phyloP scores from a whole-genome alignment of 2,113 vertebrate genomes.

The Halichoerus grypus region DNA sequence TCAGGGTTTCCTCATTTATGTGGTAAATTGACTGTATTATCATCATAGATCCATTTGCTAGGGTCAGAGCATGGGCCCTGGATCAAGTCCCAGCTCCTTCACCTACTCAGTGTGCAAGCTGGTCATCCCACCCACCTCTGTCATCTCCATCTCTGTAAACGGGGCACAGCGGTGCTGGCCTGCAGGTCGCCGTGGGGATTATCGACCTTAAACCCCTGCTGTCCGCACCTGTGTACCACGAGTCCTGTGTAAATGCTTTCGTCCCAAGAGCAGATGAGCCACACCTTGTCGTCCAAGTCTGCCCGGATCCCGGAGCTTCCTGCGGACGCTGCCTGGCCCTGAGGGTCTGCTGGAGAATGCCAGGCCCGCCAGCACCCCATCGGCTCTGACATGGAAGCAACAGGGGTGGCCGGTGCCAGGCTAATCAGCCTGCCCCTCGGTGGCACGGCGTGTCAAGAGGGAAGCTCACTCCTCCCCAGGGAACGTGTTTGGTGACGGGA shows the following conservation, averaged over 20 bases:
- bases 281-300: neutral
- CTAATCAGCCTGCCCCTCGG: neutral
- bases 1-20: neutral
- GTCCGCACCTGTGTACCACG: too few species aligned
- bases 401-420: neutral
- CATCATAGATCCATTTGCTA: neutral
- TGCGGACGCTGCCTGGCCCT: too few species aligned
- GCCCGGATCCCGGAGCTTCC: neutral
- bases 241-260: neutral
- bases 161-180: accelerated
- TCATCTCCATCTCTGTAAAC: neutral
- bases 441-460: neutral
- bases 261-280: neutral
- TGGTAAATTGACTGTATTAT: neutral
- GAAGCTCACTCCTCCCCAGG: neutral
- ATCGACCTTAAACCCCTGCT: neutral
- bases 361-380: neutral
- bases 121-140: accelerated
- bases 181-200: neutral
- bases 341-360: too few species aligned
- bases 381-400: accelerated
- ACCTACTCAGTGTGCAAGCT: accelerated
- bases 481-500: neutral
- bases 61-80: too few species aligned
- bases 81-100: too few species aligned